Evolutionary conservation across 2,113 vertebrate genomes (phyloP).

Genomic region (Sander lucioperca): DNA sequence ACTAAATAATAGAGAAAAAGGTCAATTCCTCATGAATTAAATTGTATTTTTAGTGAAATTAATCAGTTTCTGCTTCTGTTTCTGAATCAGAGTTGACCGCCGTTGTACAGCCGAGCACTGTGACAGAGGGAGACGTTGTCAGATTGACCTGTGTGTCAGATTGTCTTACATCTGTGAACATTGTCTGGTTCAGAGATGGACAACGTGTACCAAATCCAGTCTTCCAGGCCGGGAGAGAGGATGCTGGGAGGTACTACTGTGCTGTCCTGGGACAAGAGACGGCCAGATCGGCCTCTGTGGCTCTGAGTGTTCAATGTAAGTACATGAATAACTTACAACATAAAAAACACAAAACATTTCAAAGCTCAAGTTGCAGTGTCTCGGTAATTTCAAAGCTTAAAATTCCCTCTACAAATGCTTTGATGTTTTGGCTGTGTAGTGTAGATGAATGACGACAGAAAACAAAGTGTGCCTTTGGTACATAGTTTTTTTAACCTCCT

Average conservation of each 20-base stretch:
- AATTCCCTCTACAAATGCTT: neutral
- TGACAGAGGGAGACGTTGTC: slow-evolving; percentile 59
- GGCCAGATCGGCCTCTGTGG: slow-evolving; percentile 30
- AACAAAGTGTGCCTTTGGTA: neutral
- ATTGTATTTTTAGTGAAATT: neutral
- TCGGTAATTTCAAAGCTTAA: neutral
- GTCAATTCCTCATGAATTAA: rapidly evolving
- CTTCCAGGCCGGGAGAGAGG: slow-evolving; percentile 44
- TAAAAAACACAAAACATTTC: neutral
- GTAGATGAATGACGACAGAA: neutral
- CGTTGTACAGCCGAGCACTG: slow-evolving; percentile 38
- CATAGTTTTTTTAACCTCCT: neutral
- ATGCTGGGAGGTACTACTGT: slow-evolving; percentile 68
- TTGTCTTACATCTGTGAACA: neutral
- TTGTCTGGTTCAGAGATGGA: slow-evolving; percentile 64
- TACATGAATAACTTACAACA: neutral
- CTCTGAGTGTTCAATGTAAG: slow-evolving; percentile 72
- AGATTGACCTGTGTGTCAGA: slow-evolving; percentile 39
- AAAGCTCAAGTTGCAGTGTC: neutral
- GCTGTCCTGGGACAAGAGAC: slow-evolving; percentile 22
- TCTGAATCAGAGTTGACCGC: slow-evolving; percentile 55
- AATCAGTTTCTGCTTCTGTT: neutral
- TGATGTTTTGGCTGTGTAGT: neutral
- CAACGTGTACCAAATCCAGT: neutral
- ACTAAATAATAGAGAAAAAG: neutral